These are phyloP conservation scores for Condylostylus longicornis DNA, from an alignment of 1,140 invertebrate genomes.

Conservation along the genomic window DNA sequence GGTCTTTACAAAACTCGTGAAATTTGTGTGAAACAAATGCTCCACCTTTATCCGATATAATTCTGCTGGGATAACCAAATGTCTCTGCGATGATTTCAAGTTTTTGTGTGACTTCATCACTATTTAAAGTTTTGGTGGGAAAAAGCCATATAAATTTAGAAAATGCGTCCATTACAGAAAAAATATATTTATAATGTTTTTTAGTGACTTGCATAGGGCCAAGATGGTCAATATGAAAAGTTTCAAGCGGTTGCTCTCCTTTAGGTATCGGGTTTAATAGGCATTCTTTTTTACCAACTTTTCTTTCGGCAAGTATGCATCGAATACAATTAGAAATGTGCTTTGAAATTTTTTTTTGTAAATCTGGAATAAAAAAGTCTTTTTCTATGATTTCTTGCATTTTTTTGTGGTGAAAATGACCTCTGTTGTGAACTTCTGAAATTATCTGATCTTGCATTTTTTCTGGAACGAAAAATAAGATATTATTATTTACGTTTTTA, in stretches of 20 bases:
- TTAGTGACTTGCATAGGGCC: slow-evolving; percentile 13
- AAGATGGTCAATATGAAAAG: slow-evolving; percentile 6
- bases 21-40: slow-evolving; percentile 11
- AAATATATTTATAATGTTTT: slow-evolving; percentile 17
- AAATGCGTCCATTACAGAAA: slow-evolving; percentile 19
- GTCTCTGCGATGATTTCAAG: slow-evolving; percentile 14
- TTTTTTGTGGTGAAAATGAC: slow-evolving; percentile 1
- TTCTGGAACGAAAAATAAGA: no score
- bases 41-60: slow-evolving; percentile 24
- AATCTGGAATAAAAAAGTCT: slow-evolving; percentile 20
- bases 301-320: slow-evolving; percentile 17
- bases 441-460: slow-evolving; percentile 5
- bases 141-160: slow-evolving; percentile 20
- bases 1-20: slow-evolving; percentile 7
- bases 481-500: no score
- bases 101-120: slow-evolving; percentile 15
- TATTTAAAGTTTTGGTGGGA: slow-evolving; percentile 11
- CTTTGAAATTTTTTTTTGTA: slow-evolving; percentile 20
- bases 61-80: slow-evolving; percentile 24
- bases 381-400: not conserved
- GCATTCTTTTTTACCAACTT: slow-evolving; percentile 28
- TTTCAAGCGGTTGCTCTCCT: slow-evolving; percentile 13
- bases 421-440: not conserved
- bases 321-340: slow-evolving; percentile 18
- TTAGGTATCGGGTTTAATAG: slow-evolving; percentile 18